Evolutionary conservation across 2,797 vertebrate species (phyloP).

Genomic region (Gallirallus australis): DNA sequence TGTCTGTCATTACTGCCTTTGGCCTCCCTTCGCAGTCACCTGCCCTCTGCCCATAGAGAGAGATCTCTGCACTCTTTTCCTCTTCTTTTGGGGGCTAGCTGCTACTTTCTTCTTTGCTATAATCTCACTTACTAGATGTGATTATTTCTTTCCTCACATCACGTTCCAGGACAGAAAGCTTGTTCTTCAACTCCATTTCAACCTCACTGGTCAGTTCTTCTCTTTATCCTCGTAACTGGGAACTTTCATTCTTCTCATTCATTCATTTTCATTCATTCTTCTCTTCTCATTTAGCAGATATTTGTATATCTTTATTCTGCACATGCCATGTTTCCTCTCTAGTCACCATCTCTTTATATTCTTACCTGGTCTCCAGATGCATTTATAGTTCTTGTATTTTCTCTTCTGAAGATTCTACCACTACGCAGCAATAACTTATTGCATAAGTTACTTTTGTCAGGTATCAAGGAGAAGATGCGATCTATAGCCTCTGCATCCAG

Average conservation of each 20-base stretch:
- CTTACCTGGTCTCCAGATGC: slow-evolving; percentile 71
- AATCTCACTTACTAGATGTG: not conserved
- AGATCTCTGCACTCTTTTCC: slow-evolving; percentile 6
- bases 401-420: slow-evolving; percentile 67
- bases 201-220: slow-evolving; percentile 68
- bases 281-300: slow-evolving; percentile 69
- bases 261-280: slow-evolving; percentile 72
- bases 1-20: not conserved
- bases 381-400: slow-evolving; percentile 67
- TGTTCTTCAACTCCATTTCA: slow-evolving; percentile 65
- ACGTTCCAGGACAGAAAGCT: not conserved
- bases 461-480: slow-evolving; percentile 70
- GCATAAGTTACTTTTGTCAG: slow-evolving; percentile 69
- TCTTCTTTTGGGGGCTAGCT: slow-evolving; percentile 22
- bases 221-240: slow-evolving; percentile 54
- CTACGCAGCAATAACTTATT: slow-evolving; percentile 69
- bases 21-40: not conserved
- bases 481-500: slow-evolving; percentile 74
- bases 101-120: slow-evolving; percentile 34
- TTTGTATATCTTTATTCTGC: slow-evolving; percentile 53
- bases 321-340: slow-evolving; percentile 66
- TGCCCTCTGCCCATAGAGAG: not conserved
- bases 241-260: slow-evolving; percentile 74
- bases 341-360: slow-evolving; percentile 52
- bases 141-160: not conserved